These are phyloP conservation scores for Mamestra configurata DNA, from an alignment of 1,140 invertebrate species.

Conservation along the genomic window DNA sequence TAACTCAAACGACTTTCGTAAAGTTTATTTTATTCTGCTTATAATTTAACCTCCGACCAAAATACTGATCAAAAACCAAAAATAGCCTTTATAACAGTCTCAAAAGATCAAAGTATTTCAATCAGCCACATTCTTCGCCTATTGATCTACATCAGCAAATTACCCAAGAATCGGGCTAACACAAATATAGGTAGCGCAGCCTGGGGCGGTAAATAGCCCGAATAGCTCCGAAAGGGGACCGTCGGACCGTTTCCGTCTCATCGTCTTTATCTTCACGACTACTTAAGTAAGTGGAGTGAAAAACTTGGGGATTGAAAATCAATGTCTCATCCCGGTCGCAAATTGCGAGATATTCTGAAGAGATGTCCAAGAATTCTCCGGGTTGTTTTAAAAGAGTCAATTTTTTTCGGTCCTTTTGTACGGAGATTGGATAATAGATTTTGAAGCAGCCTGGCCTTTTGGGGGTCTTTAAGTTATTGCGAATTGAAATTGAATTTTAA, in stretches of 20 bases:
- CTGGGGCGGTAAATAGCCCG: constrained; percentile 39
- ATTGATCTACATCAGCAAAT: constrained; percentile 35
- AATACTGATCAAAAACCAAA: background rate
- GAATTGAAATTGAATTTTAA: background rate
- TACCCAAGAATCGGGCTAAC: constrained; percentile 15
- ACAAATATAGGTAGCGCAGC: constrained; percentile 1
- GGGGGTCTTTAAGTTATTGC: background rate
- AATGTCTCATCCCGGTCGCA: constrained; percentile 40
- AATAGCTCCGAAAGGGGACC: constrained; percentile 17
- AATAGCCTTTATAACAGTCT: background rate
- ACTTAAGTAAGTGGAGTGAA: constrained; percentile 51
- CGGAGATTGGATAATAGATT: background rate
- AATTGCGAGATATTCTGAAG: constrained; percentile 39
- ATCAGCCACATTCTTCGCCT: constrained; percentile 13
- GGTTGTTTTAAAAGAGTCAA: constrained; percentile 14
- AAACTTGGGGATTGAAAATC: constrained; percentile 53
- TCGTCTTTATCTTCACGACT: constrained; percentile 49
- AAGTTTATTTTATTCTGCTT: background rate
- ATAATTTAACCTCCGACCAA: background rate
- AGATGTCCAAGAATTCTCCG: constrained; percentile 6
- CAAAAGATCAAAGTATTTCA: constrained; percentile 33
- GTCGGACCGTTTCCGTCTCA: constrained; percentile 31
- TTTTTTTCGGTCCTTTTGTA: constrained; percentile 5
- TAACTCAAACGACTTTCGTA: no score
- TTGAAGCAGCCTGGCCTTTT: background rate